These are phyloP conservation scores for Saturnia japonica DNA, from an alignment of 2,888 invertebrate species.

Conservation along the genomic window DNA sequence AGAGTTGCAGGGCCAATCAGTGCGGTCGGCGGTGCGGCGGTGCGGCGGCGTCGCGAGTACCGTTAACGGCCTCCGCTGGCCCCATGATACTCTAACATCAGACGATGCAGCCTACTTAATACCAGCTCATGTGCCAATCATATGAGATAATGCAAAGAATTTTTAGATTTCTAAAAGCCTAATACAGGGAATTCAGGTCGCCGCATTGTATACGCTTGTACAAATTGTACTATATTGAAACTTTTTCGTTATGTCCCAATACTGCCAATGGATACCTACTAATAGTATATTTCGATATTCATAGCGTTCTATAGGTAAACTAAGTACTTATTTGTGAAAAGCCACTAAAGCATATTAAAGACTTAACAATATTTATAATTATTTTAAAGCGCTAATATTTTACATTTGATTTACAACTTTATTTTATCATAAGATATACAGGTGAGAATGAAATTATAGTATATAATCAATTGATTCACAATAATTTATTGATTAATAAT, in stretches of 20 bases:
- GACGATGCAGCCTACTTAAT: slow-evolving; percentile 64
- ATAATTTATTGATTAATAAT: too few species aligned
- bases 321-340: neutral
- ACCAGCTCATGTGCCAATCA: slow-evolving; percentile 63
- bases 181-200: neutral
- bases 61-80: slow-evolving; percentile 61
- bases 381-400: too few species aligned
- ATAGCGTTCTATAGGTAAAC: neutral
- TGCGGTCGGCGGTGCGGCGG: slow-evolving; percentile 48
- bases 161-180: slow-evolving; percentile 34
- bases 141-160: slow-evolving; percentile 45
- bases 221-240: neutral
- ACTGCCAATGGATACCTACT: neutral
- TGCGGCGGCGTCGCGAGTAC: slow-evolving; percentile 53
- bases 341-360: too few species aligned
- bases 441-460: too few species aligned
- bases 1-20: slow-evolving; percentile 68
- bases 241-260: neutral
- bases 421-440: too few species aligned
- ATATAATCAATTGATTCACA: too few species aligned
- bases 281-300: neutral
- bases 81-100: slow-evolving; percentile 48
- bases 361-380: too few species aligned
- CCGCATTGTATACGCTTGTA: neutral
- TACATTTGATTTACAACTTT: too few species aligned